A percentile compares a stretch with the other conserved stretches of the same genome.
These are phyloP conservation scores for Euclidia mi DNA, from an alignment of 2,888 invertebrate genomes.

Conservation along the genomic window DNA sequence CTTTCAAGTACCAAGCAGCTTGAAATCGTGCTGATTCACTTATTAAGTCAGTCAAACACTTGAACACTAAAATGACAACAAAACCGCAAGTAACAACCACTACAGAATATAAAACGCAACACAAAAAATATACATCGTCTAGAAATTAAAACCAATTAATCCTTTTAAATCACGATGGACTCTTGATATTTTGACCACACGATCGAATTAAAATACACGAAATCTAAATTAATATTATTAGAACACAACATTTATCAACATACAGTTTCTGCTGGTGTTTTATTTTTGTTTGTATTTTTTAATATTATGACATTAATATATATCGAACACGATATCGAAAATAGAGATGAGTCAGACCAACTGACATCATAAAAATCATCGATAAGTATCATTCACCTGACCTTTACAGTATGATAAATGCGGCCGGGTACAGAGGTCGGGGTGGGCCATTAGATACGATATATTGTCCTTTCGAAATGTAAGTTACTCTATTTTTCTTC, in stretches of 20 bases:
- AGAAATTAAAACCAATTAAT: neutral
- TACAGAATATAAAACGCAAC: too few relatives aligned
- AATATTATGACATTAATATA: conserved; percentile 56
- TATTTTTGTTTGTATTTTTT: conserved; percentile 30
- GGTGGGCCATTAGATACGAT: conserved; percentile 60
- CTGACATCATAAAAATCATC: conserved; percentile 81
- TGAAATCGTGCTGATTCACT: too few relatives aligned
- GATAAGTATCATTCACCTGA: conserved; percentile 81
- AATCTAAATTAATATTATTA: conserved; percentile 28
- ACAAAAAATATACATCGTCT: too few relatives aligned
- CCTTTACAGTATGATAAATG: conserved; percentile 83
- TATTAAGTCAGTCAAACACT: too few relatives aligned
- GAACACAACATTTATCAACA: conserved; percentile 40
- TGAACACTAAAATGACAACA: too few relatives aligned
- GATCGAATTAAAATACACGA: neutral
- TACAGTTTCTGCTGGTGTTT: neutral
- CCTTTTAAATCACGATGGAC: conserved; percentile 11
- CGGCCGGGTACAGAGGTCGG: conserved; percentile 77
- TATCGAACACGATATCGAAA: conserved; percentile 55
- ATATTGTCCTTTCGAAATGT: conserved; percentile 28
- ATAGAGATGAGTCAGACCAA: conserved; percentile 77
- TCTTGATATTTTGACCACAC: neutral
- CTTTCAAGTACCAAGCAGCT: too few relatives aligned
- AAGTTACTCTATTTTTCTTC: too few relatives aligned
- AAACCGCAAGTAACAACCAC: neutral